Evolutionary conservation across 2,113 vertebrate species (phyloP), one percentile per base, ranked within the genome.

Genomic region (Colistium nudipinnis): DNA sequence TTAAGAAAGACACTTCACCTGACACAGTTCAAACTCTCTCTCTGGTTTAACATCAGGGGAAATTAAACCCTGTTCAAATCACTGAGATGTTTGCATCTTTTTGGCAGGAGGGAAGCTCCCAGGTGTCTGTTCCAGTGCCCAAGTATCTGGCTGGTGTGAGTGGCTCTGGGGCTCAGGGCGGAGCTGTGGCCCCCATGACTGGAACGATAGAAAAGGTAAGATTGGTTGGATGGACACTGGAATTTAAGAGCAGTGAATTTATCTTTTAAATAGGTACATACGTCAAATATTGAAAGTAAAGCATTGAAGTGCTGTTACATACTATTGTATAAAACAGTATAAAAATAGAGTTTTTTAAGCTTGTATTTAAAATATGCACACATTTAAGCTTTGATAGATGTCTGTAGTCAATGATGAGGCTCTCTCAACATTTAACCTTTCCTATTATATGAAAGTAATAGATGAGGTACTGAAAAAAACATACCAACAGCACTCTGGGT

Each of bases 171-270:
- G 60, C 79, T 12, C 95, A 93, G 27, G 92, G 93, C 0, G 94
- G 94, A 13, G 88, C 96, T 0, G 66, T 96, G 43, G 98, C 98
- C 0, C 98, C 97, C 33, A 99, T 99, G 97, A 96, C 97, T 0
- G 98, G 98, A 75, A 98, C 96, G 30, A 94, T 99, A 60, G 98
- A 99, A 88, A 99, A 99, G 97, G 97, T 98, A 90, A 84, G 31
- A 53, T 41, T 16, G 3, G 17, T 44, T 31, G 2, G 17, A 12
- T 12, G 41, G 41, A 11, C 35, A 27, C 19, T 4, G n/a, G 13
- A 4, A 14, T 16, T 49, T 12, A 4, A 14, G 1, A 27, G 22
- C 10, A n/a, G 49, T 53, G 28, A 13, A 54, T 36, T 52, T 28
- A 3, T 38, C n/a, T n/a, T n/a, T n/a, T n/a, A n/a, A n/a, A n/a